Base-by-base conservation (phyloP, 2,113 vertebrate species). In the Oryctolagus cuniculus region DNA sequence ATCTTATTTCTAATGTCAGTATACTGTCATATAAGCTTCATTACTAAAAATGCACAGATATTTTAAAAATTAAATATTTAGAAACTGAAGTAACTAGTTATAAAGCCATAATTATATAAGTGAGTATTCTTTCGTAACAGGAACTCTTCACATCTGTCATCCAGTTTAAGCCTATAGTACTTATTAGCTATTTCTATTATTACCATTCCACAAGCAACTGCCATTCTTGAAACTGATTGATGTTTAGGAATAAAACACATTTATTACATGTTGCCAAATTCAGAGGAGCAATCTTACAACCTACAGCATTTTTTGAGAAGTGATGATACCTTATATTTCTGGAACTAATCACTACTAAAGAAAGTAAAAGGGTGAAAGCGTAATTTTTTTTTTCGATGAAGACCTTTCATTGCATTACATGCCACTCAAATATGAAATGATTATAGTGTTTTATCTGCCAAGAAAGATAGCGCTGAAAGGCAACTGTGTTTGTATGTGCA, bases 161-260 rank as follows among this genome's bases (percentile, higher is more conserved):
- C 55, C 44, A 66, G 58, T 97, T 98, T 95, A 95, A 92, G 89
- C 90, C 96, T 97, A 4, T 85, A 31, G 89, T 96, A 93, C 92
- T 97, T 97, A 97, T 98, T 98, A 98, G 92, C 91, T 97, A 96
- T 98, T 98, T 97, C 97, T 97, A 90, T 98, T 97, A 95, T 98
- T 98, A 88, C 89, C 34, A 44, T 98, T 98, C 93, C 92, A 86
- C 94, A 94, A 98, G 96, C 91, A 96, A 88, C 94, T 98, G 97
- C 97, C 95, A 95, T 96, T 98, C 97, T 98, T 97, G 97, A 98
- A 98, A 96, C 90, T 98, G 98, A 98, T 98, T 97, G 98, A 98
- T 98, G 96, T 97, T 98, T 97, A 84, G 93, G 96, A 98, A 98
- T 98, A 98, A 98, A 98, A 87, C 93, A 96, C 94, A 96, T 97